phyloP scores from a whole-genome alignment of 1,140 invertebrate genomes.

The Drosophila nebulosa region DNA sequence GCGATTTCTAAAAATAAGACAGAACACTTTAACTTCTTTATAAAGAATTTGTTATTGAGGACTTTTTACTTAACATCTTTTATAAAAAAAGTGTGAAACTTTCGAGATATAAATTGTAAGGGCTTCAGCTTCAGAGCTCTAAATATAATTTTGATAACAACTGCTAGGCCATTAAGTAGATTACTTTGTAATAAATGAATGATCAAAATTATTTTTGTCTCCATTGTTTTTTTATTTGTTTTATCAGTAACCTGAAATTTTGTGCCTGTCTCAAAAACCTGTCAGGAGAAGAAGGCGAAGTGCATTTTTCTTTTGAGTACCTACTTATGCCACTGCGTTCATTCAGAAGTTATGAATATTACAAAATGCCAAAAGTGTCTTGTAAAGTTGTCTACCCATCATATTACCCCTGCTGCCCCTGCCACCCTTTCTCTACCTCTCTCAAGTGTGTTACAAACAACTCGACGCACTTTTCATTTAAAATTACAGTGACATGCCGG shows the following conservation, averaged over 20 bases:
- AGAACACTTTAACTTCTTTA: no score
- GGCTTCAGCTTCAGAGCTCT: no score
- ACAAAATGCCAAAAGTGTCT: conserved; percentile 68
- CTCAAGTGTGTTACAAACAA: conserved; percentile 49
- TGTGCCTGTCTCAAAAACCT: background rate
- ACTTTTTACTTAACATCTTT: no score
- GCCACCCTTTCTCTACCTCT: conserved; percentile 8
- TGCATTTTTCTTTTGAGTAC: background rate
- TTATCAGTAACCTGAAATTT: background rate
- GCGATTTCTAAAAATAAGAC: no score
- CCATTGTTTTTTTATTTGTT: no score
- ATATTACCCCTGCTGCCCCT: background rate
- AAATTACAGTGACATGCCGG: background rate
- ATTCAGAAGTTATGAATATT: conserved; percentile 66
- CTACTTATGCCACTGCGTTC: conserved; percentile 18
- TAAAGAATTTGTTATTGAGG: no score
- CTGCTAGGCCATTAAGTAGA: background rate
- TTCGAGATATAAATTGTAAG: no score
- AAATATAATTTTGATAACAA: no score
- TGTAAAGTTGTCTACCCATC: conserved; percentile 32
- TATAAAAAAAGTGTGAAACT: no score
- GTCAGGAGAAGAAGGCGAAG: no score
- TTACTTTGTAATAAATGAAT: background rate
- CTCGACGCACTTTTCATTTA: background rate
- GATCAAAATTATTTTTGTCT: background rate